phyloP scores from a whole-genome alignment of 1,140 invertebrate species.

The Subanguina moxae region DNA sequence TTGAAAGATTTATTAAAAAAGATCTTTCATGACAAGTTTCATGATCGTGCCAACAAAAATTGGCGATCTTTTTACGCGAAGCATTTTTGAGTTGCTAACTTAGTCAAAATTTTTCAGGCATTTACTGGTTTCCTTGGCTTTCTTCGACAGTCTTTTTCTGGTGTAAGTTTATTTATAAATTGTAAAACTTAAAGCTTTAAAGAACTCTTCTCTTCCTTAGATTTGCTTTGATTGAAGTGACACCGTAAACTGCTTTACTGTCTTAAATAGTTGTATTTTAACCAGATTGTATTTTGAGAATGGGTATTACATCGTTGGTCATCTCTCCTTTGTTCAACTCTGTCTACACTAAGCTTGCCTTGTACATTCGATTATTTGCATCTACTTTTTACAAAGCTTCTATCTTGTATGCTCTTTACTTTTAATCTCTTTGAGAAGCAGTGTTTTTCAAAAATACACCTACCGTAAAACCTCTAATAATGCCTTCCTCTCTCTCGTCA shows the following conservation, averaged over 20 bases:
- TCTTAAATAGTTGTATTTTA: background rate
- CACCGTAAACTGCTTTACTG: constrained; percentile 39
- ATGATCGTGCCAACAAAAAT: no score
- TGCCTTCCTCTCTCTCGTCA: no score
- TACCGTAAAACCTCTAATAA: no score
- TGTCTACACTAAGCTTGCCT: constrained; percentile 48
- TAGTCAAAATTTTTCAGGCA: constrained; percentile 50
- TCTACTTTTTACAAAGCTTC: constrained; percentile 59
- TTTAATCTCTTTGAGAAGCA: no score
- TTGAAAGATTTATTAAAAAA: no score
- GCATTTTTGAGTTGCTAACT: no score
- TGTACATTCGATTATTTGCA: constrained; percentile 54
- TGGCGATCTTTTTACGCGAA: no score
- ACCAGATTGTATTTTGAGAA: background rate
- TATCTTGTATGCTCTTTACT: constrained; percentile 48
- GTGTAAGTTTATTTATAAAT: constrained; percentile 42
- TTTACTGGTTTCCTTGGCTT: constrained; percentile 50
- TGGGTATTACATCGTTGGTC: constrained; percentile 22
- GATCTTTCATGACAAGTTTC: no score
- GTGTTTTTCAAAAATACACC: no score
- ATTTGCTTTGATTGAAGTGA: constrained; percentile 45
- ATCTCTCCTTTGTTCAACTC: constrained; percentile 44
- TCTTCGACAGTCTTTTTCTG: constrained; percentile 55
- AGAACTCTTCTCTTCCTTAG: background rate
- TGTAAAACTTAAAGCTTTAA: background rate